phyloP scores from a whole-genome alignment of 2,888 invertebrate genomes.

The Melieria omissa region DNA sequence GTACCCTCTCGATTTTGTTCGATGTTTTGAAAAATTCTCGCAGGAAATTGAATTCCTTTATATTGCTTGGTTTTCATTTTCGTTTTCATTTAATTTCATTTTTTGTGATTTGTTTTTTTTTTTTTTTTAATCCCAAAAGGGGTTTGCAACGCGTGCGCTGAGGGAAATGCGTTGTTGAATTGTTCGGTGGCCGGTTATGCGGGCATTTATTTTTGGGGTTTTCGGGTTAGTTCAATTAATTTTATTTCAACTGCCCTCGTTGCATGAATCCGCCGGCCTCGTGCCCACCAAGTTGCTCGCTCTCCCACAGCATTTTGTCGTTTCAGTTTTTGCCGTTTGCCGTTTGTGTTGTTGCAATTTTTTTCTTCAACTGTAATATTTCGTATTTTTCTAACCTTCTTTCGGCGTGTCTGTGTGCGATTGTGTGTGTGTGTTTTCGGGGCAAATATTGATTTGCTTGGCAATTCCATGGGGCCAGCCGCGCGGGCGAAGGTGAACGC shows the following conservation, averaged over 20 bases:
- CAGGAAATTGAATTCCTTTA: slow-evolving; percentile 31
- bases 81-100: too few species aligned
- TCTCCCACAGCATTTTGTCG: too few species aligned
- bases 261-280: background rate
- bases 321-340: too few species aligned
- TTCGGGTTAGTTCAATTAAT: slow-evolving; percentile 30
- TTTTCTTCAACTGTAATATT: too few species aligned
- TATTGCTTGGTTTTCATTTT: background rate
- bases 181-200: background rate
- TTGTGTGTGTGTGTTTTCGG: background rate
- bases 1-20: too few species aligned
- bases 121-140: too few species aligned
- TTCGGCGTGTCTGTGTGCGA: too few species aligned
- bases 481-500: too few species aligned
- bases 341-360: too few species aligned
- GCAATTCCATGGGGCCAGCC: background rate
- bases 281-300: too few species aligned
- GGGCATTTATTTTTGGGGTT: slow-evolving; percentile 16
- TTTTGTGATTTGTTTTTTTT: too few species aligned
- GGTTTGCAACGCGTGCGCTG: background rate
- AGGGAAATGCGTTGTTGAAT: background rate
- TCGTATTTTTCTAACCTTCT: too few species aligned
- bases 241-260: slow-evolving; percentile 16
- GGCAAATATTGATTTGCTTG: slow-evolving; percentile 26
- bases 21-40: background rate